Base-by-base conservation (phyloP, 2,888 invertebrate species). In the Portevinia maculata region DNA sequence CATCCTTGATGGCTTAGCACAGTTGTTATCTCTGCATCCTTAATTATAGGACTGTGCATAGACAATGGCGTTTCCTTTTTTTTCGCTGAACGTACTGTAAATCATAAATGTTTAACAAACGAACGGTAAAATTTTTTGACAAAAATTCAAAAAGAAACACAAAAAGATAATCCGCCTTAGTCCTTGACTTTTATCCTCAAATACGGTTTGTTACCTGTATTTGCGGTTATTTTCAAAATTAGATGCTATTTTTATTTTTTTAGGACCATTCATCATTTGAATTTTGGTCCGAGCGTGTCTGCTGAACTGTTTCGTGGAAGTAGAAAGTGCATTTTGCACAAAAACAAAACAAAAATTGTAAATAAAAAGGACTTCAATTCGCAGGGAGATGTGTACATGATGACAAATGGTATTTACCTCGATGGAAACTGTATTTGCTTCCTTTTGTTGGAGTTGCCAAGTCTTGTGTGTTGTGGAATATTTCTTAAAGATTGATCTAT, bases 101-200 rank as follows among this genome's bases (percentile, higher is more conserved):
- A 84, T 84, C 83, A 84, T 84, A 83, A 76, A 62, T 39, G 62
- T 78, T 60, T 84, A 73, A 78, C 69, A 78, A 78, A 52, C 57
- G 44, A 78, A 78, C 83, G 67, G 83, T 84, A 78, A 78, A 83
- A 84, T 62, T 48, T 57, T 30, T 60, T 17, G 37, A 52, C 34
- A 50, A 30, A 37, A 39, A 15, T 46, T 53, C 62, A 53, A 53
- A 59, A 30, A 39, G 53, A 37, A 13, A 52, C 34, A 13, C 24
- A 37, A 59, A 50, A 50, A 53, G 44, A 52, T 46, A 69, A 62
- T 76, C 65, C 65, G 48, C 70, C 67, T 64, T 53, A 53, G 76
- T 76, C 81, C 81, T 83, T 83, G 76, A 83, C 81, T 83, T 71
- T 60, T 21, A 44, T 70, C 59, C 19, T 75, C 11, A 24, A 37